Base-by-base conservation (phyloP, 2,888 invertebrate species). In the Hermaeophaga mercurialis region DNA sequence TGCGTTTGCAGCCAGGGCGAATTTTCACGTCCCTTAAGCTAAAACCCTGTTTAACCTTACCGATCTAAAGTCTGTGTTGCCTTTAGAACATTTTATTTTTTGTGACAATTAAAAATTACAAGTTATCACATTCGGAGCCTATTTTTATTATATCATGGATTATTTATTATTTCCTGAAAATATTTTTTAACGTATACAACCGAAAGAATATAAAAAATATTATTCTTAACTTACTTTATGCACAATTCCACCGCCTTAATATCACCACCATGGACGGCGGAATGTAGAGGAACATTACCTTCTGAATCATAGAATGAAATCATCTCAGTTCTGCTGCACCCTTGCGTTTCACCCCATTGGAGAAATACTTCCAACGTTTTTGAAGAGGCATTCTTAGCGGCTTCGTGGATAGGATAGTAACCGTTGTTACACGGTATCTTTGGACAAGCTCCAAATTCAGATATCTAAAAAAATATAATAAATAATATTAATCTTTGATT, bases 331-430 rank as follows among this genome's bases (percentile, higher is more conserved):
- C 92, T 80, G 0, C 86, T 84, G 71, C 90, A 90, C 0, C 93
- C 94, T 3, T 84, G 80, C 0, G 88, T 85, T 75, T 92, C 91
- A 5, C 91, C 91, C 88, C 90, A 90, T 74, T 90, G 84, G 1
- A 91, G 81, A 62, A 91, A 84, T 46, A 91, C 89, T 72, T 93
- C 90, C 84, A 94, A 85, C 7, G 91, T 90, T 69, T 87, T 84
- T 0, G 91, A 90, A 3, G 93, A 90, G 8, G 93, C 93, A 79
- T 92, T 91, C 73, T 91, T 92, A 2, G 94, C 93, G 1, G 94
- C 94, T 70, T 92, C 89, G 76, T 94, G 94, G 62, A 94, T 92
- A 0, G 94, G 93, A 74, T 91, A 93, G 77, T 91, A 93, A 8
- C 94, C 94, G 80, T 92, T 91, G 79, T 91, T 89, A 78, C 92